Evolutionary conservation across 2,888 invertebrate species (phyloP), one percentile per base, ranked within the genome.

Genomic region (Lingula anatina): DNA sequence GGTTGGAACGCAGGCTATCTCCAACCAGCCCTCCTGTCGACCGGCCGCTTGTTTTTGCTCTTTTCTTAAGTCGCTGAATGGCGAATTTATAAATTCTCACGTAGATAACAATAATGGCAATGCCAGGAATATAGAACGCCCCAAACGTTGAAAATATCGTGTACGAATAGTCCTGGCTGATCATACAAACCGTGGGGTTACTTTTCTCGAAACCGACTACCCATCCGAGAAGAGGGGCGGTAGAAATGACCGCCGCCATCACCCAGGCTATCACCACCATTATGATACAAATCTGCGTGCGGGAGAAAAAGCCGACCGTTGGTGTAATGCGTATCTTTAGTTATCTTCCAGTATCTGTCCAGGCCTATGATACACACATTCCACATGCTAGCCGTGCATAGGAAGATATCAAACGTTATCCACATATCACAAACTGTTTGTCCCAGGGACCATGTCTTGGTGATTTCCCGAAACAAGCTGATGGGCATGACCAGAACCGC

Each of bases 271-370:
- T 81, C 58, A 88, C 84, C 62, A 96, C 93, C 90, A 96, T 91
- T 54, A 86, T 83, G 65, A 90, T 88, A 73, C 96, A 77, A n/a
- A 70, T 62, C 41, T 63, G 84, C 63, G 90, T 88, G 72, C 90
- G 93, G 60, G n/a, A n/a, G n/a, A n/a, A n/a, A n/a, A n/a, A n/a
- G n/a, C n/a, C n/a, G n/a, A n/a, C n/a, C n/a, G n/a, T n/a, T n/a
- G 70, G 93, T 92, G 81, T 97, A 97, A 82, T 95, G 93, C 57
- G 96, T 88, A 78, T n/a, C n/a, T n/a, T 92, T 87, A 52, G 97
- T 97, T 67, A 99, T 94, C 51, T 96, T 95, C 96, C 96, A 97
- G 80, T 94, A 99, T 51, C 93, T 87, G 81, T 97, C 94, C 61
- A 94, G 86, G 57, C 96, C 93, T 69, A 97, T 95, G 65, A 94